Percentiles rank a stretch among this genome's conserved stretches.
These are phyloP conservation scores for Aphelinus certus DNA, from an alignment of 1,140 invertebrate species.

Conservation along the genomic window DNA sequence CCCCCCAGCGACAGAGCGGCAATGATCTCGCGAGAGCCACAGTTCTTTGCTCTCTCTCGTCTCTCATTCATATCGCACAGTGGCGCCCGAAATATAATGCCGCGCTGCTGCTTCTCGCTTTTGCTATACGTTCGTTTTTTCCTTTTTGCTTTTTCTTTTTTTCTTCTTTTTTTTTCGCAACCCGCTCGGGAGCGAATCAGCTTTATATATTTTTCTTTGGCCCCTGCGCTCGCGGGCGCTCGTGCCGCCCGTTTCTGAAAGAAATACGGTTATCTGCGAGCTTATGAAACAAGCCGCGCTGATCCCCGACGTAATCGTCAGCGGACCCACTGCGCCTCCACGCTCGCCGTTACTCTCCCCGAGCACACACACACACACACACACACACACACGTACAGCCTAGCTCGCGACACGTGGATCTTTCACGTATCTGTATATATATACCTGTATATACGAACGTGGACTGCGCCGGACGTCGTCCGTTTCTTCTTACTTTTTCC, in stretches of 20 bases:
- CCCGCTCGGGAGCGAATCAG: slow-evolving; percentile 1
- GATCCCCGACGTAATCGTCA: slow-evolving; percentile 26
- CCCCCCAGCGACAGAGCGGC: background rate
- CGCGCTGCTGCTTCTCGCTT: background rate
- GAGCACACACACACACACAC: no score
- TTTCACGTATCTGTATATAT: no score
- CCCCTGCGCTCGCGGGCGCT: background rate
- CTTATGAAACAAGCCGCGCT: slow-evolving; percentile 27
- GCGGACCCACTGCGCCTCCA: background rate
- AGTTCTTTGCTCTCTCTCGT: slow-evolving; percentile 12
- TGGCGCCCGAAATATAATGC: slow-evolving; percentile 7
- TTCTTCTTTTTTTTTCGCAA: background rate
- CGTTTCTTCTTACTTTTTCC: no score
- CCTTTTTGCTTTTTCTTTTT: no score
- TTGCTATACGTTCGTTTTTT: background rate
- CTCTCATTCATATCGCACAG: slow-evolving; percentile 39
- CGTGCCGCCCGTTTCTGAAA: background rate
- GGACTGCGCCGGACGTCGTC: no score
- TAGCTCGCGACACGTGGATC: no score
- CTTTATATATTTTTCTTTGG: slow-evolving; percentile 24
- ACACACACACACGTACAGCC: no score
- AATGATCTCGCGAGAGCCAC: background rate
- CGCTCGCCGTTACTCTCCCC: no score
- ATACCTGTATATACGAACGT: no score
- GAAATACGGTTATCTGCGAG: slow-evolving; percentile 29